Conservation (phyloP, 2,113 vertebrate species). For the Etheostoma spectabile region DNA sequence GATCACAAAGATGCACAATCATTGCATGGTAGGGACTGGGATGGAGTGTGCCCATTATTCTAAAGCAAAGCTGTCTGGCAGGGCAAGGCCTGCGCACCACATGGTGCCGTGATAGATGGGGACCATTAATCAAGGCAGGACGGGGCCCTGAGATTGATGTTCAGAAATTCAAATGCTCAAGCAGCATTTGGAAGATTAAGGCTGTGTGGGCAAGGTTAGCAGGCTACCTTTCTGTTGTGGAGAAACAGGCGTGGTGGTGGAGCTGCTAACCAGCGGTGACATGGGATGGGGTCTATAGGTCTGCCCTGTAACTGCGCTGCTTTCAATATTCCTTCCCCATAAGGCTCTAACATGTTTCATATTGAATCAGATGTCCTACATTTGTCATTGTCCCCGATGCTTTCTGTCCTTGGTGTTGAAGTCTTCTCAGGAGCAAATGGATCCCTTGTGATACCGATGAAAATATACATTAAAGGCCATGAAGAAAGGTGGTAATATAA, state of each 20-base stretch:
- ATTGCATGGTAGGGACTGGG: conserved; percentile 73
- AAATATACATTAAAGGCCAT: neutral
- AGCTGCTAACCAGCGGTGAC: conserved; percentile 13
- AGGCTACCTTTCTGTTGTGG: conserved; percentile 53
- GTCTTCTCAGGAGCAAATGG: conserved; percentile 35
- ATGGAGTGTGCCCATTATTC: conserved; percentile 83
- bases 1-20: conserved; percentile 82
- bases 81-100: conserved; percentile 76
- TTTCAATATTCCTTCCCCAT: conserved; percentile 41
- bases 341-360: conserved; percentile 22
- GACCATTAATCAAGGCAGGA: conserved; percentile 84
- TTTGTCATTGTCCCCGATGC: conserved; percentile 66
- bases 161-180: conserved; percentile 85
- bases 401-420: conserved; percentile 31
- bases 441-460: conserved; percentile 5
- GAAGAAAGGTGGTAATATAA: neutral
- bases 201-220: conserved; percentile 78
- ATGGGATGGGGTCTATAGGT: conserved; percentile 18
- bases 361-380: conserved; percentile 54
- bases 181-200: conserved; percentile 86
- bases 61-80: conserved; percentile 83
- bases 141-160: conserved; percentile 81
- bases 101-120: conserved; percentile 83
- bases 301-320: conserved; percentile 25
- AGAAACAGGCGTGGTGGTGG: conserved; percentile 61